Percentiles rank a stretch among this genome's conserved stretches.
Conservation (phyloP, 2,888 invertebrate genomes). For the Crossocerus cetratus region DNA sequence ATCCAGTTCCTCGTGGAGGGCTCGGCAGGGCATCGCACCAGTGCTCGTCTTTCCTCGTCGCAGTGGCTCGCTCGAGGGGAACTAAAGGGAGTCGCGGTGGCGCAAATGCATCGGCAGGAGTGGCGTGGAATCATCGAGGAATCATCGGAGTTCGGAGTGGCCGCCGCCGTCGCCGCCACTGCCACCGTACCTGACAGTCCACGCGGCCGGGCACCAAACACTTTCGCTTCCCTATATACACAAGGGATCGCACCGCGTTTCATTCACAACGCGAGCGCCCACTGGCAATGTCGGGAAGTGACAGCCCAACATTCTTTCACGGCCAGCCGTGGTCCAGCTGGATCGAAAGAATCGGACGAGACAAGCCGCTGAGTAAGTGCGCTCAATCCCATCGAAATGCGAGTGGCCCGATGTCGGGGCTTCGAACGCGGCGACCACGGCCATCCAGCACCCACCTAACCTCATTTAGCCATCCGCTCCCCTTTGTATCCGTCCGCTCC, state of each 20-base stretch:
- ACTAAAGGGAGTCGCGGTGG: slow-evolving; percentile 6
- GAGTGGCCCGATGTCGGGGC: slow-evolving; percentile 28
- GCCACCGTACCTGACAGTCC: slow-evolving; percentile 54
- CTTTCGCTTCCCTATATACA: slow-evolving; percentile 56
- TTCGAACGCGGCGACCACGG: slow-evolving; percentile 32
- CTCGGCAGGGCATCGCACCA: neutral
- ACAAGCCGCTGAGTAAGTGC: slow-evolving; percentile 75
- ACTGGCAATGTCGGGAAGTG: slow-evolving; percentile 76
- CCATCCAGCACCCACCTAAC: slow-evolving; percentile 55
- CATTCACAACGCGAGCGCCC: slow-evolving; percentile 62
- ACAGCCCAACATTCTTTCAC: slow-evolving; percentile 77
- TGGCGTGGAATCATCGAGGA: slow-evolving; percentile 28
- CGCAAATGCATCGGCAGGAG: slow-evolving; percentile 39
- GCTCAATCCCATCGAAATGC: slow-evolving; percentile 45
- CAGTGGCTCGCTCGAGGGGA: neutral
- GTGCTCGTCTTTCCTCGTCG: slow-evolving; percentile 1
- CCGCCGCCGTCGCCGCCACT: too few relatives aligned
- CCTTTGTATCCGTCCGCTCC: too few relatives aligned
- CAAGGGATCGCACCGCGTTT: slow-evolving; percentile 57
- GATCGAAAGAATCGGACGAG: slow-evolving; percentile 75
- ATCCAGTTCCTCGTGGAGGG: too few relatives aligned
- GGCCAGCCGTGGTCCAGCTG: slow-evolving; percentile 76
- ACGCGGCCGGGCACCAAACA: slow-evolving; percentile 58
- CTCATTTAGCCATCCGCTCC: slow-evolving; percentile 38
- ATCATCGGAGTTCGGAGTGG: slow-evolving; percentile 21